Evolutionary conservation across 2,888 invertebrate genomes (phyloP), one percentile per base, ranked within the genome.

Genomic region (Hydrotaea diabolus): DNA sequence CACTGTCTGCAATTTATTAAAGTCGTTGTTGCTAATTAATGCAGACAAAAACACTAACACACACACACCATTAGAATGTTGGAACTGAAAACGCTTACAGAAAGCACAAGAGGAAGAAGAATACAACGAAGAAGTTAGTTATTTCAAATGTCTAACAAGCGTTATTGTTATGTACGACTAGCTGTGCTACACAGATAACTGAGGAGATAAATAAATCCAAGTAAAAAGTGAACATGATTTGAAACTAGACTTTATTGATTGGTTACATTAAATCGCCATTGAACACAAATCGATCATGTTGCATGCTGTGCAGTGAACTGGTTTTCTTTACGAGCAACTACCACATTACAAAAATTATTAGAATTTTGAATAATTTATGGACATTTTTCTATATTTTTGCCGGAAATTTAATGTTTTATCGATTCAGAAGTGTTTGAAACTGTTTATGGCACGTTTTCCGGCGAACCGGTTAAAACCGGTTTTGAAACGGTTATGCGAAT

Each of bases 21-120:
- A 62, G 26, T 57, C 64, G 76, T 75, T 79, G 57, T 36, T 72
- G 72, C 26, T 73, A 82, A 78, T 75, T 31, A 53, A 78, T 62
- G 21, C 36, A 39, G 26, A 62, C n/a, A n/a, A n/a, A n/a, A n/a
- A n/a, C n/a, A n/a, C n/a, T n/a, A n/a, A n/a, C n/a, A n/a, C n/a
- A n/a, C n/a, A n/a, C n/a, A n/a, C n/a, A n/a, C n/a, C 23, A 62
- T 8, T 46, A 62, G 23, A 59, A 49, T 23, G 59, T 59, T 8
- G 23, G 36, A 46, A 69, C 36, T 21, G n/a, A 71, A 72, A 79
- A 75, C 49, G 23, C 64, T 46, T 74, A 71, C 26, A 31, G 21
- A 57, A 21, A 31, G 31, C 7, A 31, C 2, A 31, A 4, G 39
- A 11, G 9, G 39, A 1, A 31, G 26, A 59, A 15, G 15, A 31